phyloP scores from a whole-genome alignment of 2,797 vertebrate genomes.

The Enteromius fasciolatus region DNA sequence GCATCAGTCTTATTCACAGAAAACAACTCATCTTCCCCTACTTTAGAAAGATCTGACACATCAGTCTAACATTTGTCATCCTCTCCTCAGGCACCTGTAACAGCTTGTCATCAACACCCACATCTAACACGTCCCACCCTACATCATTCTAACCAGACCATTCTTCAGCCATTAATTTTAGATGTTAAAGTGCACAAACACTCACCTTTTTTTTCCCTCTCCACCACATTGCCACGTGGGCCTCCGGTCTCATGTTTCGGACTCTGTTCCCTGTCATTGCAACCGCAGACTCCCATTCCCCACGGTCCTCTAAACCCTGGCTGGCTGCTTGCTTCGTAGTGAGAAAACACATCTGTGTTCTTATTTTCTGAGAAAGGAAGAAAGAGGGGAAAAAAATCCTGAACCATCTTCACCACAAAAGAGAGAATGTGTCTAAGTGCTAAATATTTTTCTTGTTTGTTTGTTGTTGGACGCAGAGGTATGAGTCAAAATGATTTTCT shows the following conservation, averaged over 20 bases:
- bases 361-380: background rate
- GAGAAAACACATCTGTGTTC: background rate
- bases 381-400: background rate
- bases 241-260: background rate
- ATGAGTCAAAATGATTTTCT: constrained; percentile 12
- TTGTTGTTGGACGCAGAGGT: background rate
- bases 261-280: background rate
- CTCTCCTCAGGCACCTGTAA: background rate
- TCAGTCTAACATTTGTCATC: constrained; percentile 8
- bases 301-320: constrained; percentile 11
- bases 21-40: background rate
- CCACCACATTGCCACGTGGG: background rate
- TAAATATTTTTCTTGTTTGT: constrained; percentile 10
- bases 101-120: constrained; percentile 6
- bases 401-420: background rate
- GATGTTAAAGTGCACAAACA: background rate
- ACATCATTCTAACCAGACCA: constrained; percentile 11
- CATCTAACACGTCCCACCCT: constrained; percentile 20
- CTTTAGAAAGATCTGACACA: background rate
- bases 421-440: background rate
- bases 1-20: background rate
- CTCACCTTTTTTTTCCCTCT: background rate
- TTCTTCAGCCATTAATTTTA: background rate
- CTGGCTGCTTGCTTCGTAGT: constrained; percentile 4
- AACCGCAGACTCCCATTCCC: constrained; percentile 4